Base-by-base conservation (phyloP, 2,113 vertebrate species). In the Physeter macrocephalus region DNA sequence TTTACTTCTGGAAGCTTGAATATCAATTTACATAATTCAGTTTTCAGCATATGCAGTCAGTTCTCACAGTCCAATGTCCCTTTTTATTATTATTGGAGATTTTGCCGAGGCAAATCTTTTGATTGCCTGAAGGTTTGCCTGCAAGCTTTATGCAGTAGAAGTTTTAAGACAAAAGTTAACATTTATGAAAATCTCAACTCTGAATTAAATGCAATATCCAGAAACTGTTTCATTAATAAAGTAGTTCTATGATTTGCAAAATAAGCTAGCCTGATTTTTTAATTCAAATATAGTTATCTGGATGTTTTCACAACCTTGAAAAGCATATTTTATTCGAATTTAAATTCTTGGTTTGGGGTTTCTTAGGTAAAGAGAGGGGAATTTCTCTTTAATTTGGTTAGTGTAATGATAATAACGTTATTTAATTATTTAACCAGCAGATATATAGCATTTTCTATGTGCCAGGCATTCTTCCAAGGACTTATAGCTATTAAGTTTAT, bases 101-200 rank as follows among this genome's bases (percentile, higher is more conserved):
- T 95, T 95, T 96, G 88, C 97, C 96, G 92, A 97, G 59, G 71
- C 78, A 96, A 97, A 95, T 91, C 64, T 96, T 97, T 94, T 96
- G 90, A 97, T 86, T 95, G 93, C 92, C 75, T 77, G 8, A 62
- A 98, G 96, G 92, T 96, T 78, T 93, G 92, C 96, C 94, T 95
- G 41, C 13, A 92, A 98, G 46, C 36, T 92, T 94, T 82, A 90
- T 78, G 61, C 83, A 93, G 54, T 77, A 49, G 39, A 90, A 95
- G 34, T 88, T 88, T 97, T 96, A 85, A 90, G 57, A 87, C 49
- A 92, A 66, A 96, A 66, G 90, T 93, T 93, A 97, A 92, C 90
- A 92, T 95, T 97, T 78, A 97, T 86, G 54, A 97, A 96, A 85
- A 82, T 71, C n/a, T 90, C 64, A 90, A 72, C 61, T 87, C 41